These are phyloP conservation scores for Gymnoscopelus braueri DNA, from an alignment of 2,797 vertebrate species.

Conservation along the genomic window DNA sequence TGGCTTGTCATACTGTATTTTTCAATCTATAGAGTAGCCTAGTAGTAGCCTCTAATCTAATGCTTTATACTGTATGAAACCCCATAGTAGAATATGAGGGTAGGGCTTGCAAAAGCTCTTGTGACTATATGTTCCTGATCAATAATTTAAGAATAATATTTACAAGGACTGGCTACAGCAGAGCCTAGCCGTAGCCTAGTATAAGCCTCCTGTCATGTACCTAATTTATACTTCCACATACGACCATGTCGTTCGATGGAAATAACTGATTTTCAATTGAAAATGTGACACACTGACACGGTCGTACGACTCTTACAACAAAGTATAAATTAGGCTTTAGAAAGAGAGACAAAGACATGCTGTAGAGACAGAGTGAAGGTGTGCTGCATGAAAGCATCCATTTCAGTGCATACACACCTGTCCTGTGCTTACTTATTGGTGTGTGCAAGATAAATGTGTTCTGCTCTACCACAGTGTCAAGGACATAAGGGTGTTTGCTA, in stretches of 20 bases:
- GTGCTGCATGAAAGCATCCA: conserved; percentile 3
- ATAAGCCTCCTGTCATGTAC: no score
- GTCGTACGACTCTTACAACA: no score
- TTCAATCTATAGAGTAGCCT: no score
- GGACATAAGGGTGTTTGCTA: conserved; percentile 20
- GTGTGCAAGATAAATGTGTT: conserved; percentile 35
- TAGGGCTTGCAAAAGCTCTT: background rate
- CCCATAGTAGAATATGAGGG: background rate
- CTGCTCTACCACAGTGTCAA: conserved; percentile 19
- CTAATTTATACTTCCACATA: no score
- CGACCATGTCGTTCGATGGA: no score
- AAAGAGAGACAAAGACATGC: background rate
- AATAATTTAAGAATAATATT: conserved; percentile 68
- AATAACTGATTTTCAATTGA: no score
- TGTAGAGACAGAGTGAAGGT: background rate
- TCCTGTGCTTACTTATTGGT: conserved; percentile 29
- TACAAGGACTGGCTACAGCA: conserved; percentile 50
- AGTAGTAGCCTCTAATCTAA: no score
- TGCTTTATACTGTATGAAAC: no score
- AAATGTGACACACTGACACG: no score
- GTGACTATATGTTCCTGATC: conserved; percentile 40
- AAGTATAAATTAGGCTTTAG: background rate
- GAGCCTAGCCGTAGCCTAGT: conserved; percentile 28
- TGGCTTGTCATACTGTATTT: no score
- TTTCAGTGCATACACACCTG: conserved; percentile 9